These are phyloP conservation scores for Cyrtodaria siliqua DNA, from an alignment of 2,888 invertebrate genomes.

Conservation along the genomic window DNA sequence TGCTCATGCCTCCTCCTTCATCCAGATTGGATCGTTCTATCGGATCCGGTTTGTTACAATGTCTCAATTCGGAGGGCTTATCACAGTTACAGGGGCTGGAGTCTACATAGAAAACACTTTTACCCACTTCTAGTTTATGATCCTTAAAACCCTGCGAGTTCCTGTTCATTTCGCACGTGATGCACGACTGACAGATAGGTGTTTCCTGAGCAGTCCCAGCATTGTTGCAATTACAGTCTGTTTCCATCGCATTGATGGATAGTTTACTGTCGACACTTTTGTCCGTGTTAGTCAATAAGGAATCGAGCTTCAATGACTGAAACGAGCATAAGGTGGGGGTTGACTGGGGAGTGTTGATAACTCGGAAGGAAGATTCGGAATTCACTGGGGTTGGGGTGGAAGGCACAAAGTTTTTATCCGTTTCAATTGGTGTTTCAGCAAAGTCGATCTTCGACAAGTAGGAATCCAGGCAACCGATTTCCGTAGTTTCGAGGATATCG, in stretches of 20 bases:
- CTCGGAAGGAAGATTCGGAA: constrained; percentile 2
- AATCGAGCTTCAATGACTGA: constrained; percentile 42
- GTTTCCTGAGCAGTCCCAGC: background rate
- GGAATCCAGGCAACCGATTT: constrained; percentile 66
- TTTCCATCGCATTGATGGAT: background rate
- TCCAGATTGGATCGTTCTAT: background rate
- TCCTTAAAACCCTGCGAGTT: constrained; percentile 1
- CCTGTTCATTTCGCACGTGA: constrained; percentile 37
- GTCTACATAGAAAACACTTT: constrained; percentile 59
- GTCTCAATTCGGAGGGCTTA: background rate
- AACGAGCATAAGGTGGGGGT: constrained; percentile 5
- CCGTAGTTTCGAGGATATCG: constrained; percentile 88
- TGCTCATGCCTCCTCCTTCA: background rate
- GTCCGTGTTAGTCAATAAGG: constrained; percentile 16
- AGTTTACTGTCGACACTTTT: background rate
- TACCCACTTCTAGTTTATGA: constrained; percentile 41
- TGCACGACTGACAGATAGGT: background rate
- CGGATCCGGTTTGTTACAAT: constrained; percentile 1
- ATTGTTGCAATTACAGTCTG: constrained; percentile 41
- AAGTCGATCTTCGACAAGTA: constrained; percentile 68
- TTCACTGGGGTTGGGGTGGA: constrained; percentile 36
- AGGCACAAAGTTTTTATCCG: constrained; percentile 60
- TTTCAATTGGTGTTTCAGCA: constrained; percentile 68
- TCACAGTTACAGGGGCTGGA: constrained; percentile 39
- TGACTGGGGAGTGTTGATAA: background rate